A percentile compares a stretch with the other conserved stretches of the same genome.
Conservation (phyloP, 2,888 invertebrate genomes). For the Diarsia dahlii region DNA sequence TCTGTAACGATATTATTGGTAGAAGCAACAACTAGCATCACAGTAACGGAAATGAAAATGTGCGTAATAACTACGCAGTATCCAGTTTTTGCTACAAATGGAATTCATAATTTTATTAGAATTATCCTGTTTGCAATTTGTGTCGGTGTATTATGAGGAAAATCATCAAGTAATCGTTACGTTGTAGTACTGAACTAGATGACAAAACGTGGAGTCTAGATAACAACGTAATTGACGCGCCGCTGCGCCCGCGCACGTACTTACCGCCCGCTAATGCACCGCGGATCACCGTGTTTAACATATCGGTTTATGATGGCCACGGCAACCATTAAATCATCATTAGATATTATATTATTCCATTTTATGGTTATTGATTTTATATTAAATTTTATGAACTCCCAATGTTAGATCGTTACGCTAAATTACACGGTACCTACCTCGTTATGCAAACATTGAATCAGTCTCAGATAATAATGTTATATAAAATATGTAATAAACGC, state of each 20-base stretch:
- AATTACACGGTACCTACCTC: conserved; percentile 55
- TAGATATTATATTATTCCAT: conserved; percentile 70
- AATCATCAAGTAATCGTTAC: conserved; percentile 53
- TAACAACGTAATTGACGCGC: conserved; percentile 65
- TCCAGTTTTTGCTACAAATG: conserved; percentile 30
- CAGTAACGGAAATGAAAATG: conserved; percentile 41
- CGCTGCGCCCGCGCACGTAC: conserved; percentile 52
- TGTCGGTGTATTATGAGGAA: conserved; percentile 47
- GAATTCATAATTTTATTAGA: conserved; percentile 38
- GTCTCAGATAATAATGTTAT: conserved; percentile 58
- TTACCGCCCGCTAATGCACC: conserved; percentile 55
- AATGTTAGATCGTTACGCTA: conserved; percentile 51
- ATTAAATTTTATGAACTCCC: conserved; percentile 67
- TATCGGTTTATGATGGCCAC: conserved; percentile 74
- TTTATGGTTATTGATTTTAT: conserved; percentile 73
- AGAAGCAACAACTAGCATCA: neutral
- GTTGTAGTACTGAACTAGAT: conserved; percentile 46
- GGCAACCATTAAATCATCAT: conserved; percentile 75
- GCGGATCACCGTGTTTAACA: conserved; percentile 67
- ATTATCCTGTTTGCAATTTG: conserved; percentile 54
- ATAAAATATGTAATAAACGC: conserved; percentile 57
- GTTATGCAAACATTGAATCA: conserved; percentile 66
- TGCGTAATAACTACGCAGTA: conserved; percentile 38
- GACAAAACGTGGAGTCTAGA: conserved; percentile 56
- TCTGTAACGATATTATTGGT: neutral